phyloP scores from a whole-genome alignment of 2,113 vertebrate genomes.

The Zootoca vivipara region DNA sequence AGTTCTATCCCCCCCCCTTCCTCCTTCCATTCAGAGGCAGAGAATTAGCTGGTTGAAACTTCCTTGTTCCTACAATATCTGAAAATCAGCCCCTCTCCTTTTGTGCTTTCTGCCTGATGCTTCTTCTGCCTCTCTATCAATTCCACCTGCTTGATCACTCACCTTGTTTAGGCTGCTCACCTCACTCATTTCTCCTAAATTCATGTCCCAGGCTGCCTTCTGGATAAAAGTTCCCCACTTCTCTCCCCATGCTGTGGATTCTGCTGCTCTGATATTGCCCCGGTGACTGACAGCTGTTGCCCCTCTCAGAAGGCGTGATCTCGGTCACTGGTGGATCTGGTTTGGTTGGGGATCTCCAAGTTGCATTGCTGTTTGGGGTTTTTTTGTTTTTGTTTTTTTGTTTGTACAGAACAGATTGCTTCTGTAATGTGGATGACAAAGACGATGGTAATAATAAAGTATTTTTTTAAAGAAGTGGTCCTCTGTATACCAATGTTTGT shows the following conservation, averaged over 20 bases:
- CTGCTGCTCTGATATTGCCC: background rate
- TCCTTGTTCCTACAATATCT: no score
- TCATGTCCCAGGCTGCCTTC: background rate
- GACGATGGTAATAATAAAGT: slow-evolving; percentile 55
- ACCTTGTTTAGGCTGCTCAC: background rate
- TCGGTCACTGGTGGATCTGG: background rate
- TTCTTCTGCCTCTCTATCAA: background rate
- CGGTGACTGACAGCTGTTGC: background rate
- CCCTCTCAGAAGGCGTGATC: rapidly evolving
- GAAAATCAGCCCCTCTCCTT: background rate
- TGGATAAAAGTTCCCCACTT: background rate
- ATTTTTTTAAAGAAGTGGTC: slow-evolving; percentile 52
- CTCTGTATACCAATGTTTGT: background rate
- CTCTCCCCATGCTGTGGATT: no score
- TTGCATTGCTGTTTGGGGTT: background rate
- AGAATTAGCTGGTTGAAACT: background rate
- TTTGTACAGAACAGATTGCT: slow-evolving; percentile 34
- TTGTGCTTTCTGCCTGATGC: background rate
- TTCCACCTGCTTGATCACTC: background rate
- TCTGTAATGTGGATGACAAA: background rate
- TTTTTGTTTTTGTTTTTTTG: no score
- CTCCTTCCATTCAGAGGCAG: background rate
- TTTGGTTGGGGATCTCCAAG: background rate
- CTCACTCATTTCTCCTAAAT: background rate
- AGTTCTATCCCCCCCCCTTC: no score